Conservation (phyloP, 92 coral and sea anemone species). For the Hydrozoanthus gracilis region DNA sequence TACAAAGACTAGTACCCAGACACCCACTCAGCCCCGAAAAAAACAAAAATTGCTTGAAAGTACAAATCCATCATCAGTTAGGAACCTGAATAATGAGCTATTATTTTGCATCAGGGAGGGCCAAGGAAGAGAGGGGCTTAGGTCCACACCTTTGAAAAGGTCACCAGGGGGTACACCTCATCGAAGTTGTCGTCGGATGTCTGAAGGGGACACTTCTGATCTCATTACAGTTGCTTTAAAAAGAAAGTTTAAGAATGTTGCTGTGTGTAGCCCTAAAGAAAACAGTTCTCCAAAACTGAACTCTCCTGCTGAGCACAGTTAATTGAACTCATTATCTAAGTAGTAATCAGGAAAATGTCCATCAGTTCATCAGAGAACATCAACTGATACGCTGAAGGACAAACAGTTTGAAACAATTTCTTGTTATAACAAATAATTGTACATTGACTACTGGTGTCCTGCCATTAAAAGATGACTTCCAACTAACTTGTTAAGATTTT, state of each 20-base stretch:
- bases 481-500: too few relatives aligned
- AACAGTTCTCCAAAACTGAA: conserved; percentile 68
- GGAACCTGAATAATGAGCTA: conserved; percentile 67
- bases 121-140: conserved; percentile 64
- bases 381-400: too few relatives aligned
- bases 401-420: too few relatives aligned
- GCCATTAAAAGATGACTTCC: too few relatives aligned
- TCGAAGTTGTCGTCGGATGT: conserved; percentile 64
- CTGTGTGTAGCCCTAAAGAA: conserved; percentile 75
- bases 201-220: conserved; percentile 76
- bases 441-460: too few relatives aligned
- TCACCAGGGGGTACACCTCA: conserved; percentile 91
- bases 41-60: conserved; percentile 13
- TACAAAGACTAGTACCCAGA: conserved; percentile 30
- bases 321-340: background rate
- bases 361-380: background rate
- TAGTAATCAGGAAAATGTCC: background rate
- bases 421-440: too few relatives aligned
- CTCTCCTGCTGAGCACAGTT: conserved; percentile 57
- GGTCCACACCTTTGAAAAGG: conserved; percentile 80
- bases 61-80: background rate
- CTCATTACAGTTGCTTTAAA: conserved; percentile 77
- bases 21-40: conserved; percentile 24
- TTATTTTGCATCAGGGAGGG: conserved; percentile 61
- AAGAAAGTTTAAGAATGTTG: conserved; percentile 76